Base-by-base conservation (phyloP, 2,797 vertebrate species). In the Sphenodon punctatus region DNA sequence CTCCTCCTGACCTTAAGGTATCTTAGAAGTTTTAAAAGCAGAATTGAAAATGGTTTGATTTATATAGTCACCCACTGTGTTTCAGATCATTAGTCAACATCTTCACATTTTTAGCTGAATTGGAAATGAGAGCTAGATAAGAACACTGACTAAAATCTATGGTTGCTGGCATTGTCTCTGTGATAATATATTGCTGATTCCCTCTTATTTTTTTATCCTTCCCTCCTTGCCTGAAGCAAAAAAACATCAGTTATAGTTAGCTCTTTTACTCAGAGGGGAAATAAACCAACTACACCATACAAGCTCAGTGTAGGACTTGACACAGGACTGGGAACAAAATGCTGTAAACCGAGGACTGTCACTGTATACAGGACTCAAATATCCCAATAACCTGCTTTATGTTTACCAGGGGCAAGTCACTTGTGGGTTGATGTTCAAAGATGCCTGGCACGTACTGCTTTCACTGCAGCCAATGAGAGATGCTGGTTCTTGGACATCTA, bases 51-150 rank as follows among this genome's bases (percentile, higher is more conserved):
- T 69, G 2, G 59, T 79, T 80, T 48, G 64, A 73, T 80, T 88
- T 84, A 76, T 88, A 25, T 9, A 59, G 14, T 87, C 6, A 73
- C 13, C 38, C 75, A 22, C 53, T 65, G 39, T 64, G 27, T 63
- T 86, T 58, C 39, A 56, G 34, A 30, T 89, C 38, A 67, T 74
- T 86, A 83, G 43, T 84, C 48, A 81, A 38, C 38, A 67, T 84
- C 36, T 72, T 19, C 70, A 15, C 73, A 65, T 82, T 88, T 82
- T 70, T 64, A 51, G 10, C 15, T 80, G 32, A 84, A 66, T 75
- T 12, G 10, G 3, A 84, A 92, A 86, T 85, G 12, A 74, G 17
- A 61, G 13, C 36, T 90, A 78, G 74, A 73, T 87, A 46, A 78
- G 36, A 58, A 60, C 61, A 39, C 8, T 13, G 72, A 48, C 5